Evolutionary conservation across 1,140 invertebrate genomes (phyloP).

Genomic region (Batillaria attramentaria): DNA sequence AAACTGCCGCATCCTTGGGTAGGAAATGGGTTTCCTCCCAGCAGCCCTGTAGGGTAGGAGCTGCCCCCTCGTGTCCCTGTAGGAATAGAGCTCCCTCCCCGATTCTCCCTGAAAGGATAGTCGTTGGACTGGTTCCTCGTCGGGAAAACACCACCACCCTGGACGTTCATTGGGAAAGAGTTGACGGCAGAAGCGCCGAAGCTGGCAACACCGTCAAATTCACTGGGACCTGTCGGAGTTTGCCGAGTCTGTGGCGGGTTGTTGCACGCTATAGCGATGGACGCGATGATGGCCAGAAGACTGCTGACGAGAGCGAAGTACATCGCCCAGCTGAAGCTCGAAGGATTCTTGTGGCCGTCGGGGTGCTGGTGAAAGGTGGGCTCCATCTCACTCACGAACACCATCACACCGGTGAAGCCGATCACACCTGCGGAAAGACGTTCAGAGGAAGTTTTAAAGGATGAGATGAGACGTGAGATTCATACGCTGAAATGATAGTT

Average conservation of each 20-base stretch:
- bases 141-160: not conserved
- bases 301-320: not conserved
- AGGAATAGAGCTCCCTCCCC: not conserved
- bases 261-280: not conserved
- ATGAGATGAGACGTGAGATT: not conserved
- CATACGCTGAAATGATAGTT: not conserved
- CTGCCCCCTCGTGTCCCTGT: too few species aligned
- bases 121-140: not conserved
- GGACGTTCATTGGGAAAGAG: not conserved
- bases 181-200: not conserved
- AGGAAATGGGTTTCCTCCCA: too few species aligned
- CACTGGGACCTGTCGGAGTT: too few species aligned
- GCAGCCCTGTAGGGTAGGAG: too few species aligned
- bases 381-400: not conserved
- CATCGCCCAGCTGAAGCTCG: not conserved
- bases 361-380: not conserved
- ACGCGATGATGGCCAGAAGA: not conserved
- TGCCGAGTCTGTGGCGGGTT: not conserved
- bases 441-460: not conserved
- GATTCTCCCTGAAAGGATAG: not conserved
- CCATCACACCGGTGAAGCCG: not conserved
- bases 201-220: too few species aligned
- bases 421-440: not conserved
- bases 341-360: too few species aligned
- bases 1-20: too few species aligned